Conservation (phyloP, 2,797 vertebrate species). For the Pempheris klunzingeri region DNA sequence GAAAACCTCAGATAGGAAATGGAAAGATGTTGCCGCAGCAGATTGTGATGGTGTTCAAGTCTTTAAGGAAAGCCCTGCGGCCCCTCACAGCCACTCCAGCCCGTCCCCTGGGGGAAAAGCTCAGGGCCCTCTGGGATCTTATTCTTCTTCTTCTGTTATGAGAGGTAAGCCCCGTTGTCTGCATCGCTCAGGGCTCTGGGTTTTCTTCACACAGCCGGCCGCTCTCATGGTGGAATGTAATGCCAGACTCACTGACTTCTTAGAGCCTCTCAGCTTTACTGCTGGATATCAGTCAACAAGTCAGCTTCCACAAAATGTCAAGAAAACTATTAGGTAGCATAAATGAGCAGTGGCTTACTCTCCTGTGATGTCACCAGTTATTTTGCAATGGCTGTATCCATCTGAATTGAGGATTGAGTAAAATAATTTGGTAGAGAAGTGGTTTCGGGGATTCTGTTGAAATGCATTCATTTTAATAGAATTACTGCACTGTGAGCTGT, state of each 20-base stretch:
- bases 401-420: not conserved
- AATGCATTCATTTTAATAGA: not conserved
- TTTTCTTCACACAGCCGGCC: slow-evolving; percentile 3
- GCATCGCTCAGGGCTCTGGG: slow-evolving; percentile 9
- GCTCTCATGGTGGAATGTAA: slow-evolving; percentile 21
- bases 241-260: slow-evolving; percentile 18
- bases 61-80: slow-evolving; percentile 7
- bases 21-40: not conserved
- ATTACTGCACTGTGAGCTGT: not conserved
- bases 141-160: not conserved
- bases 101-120: not conserved
- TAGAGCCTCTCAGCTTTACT: not conserved
- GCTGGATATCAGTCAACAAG: slow-evolving; percentile 10
- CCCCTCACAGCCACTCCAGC: not conserved
- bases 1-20: not conserved
- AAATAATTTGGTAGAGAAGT: not conserved
- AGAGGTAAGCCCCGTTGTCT: not conserved
- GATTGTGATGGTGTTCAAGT: not conserved
- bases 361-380: not conserved
- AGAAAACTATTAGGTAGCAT: not conserved
- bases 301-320: not conserved
- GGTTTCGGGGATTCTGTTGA: not conserved
- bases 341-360: not conserved
- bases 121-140: not conserved
- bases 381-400: not conserved